Evolutionary conservation across 2,113 vertebrate genomes (phyloP), one percentile per base, ranked within the genome.

Genomic region (Hemichromis elongatus): DNA sequence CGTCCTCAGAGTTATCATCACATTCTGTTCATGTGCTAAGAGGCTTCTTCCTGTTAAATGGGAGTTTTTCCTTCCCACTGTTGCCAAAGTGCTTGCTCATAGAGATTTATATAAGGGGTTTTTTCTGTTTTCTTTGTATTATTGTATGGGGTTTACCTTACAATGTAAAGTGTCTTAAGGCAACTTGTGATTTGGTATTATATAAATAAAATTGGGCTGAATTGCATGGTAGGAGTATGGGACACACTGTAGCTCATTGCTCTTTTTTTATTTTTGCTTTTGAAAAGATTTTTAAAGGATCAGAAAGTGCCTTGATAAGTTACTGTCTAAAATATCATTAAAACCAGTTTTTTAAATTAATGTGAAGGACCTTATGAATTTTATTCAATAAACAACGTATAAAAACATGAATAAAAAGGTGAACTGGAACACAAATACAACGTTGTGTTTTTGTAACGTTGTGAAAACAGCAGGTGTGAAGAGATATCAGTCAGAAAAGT

Each of bases 141-240:
- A 63, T 33, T 37, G 59, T 63, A 63, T 63, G 3, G 18, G 0
- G 1, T 63, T 37, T 0, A 63, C 0, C 0, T 63, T 63, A 63
- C 30, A 37, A 63, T 37, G 37, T 37, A n/a, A 63, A 37, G 30
- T 12, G 10, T 33, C 33, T 37, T 37, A 10, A 5, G 18, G 19
- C 59, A 37, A 2, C 59, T 63, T 35, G 59, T 63, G 59, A 63
- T 63, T 63, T 35, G 30, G 59, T 35, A 18, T 30, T 63, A 63
- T 18, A 63, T 63, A 35, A 12, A 63, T 63, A 63, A 5, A 63
- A 63, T n/a, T n/a, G 59, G 2, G 3, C 59, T 63, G 33, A 3
- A 21, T 35, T 24, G 21, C 40, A 68, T 40, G 21, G 3, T 45
- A 16, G 26, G n/a, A 9, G 9, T 70, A 42, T 70, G 37, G 63